Percentiles rank a stretch among this genome's conserved stretches.
phyloP scores from a whole-genome alignment of 2,888 invertebrate genomes.

The Selenia dentaria region DNA sequence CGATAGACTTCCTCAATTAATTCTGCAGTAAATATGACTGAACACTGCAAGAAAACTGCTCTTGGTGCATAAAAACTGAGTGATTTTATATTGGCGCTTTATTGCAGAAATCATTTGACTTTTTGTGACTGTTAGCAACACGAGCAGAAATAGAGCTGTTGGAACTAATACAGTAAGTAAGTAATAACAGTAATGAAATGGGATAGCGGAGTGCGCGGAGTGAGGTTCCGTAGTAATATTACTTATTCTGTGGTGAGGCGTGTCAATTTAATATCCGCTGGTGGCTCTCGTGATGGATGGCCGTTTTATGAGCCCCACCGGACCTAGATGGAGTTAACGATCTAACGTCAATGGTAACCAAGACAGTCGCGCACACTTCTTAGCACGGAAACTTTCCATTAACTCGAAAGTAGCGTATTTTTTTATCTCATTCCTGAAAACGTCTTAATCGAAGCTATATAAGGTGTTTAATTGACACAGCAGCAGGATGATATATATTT shows the following conservation, averaged over 20 bases:
- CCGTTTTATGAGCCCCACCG: constrained; percentile 65
- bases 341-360: constrained; percentile 45
- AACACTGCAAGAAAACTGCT: constrained; percentile 25
- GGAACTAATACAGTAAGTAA: constrained; percentile 46
- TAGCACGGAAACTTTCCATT: constrained; percentile 22
- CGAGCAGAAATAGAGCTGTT: constrained; percentile 35
- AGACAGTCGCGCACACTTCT: constrained; percentile 42
- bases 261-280: constrained; percentile 80
- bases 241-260: too few relatives aligned
- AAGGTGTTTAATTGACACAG: constrained; percentile 37
- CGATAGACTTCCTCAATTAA: constrained; percentile 46
- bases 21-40: constrained; percentile 27
- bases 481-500: constrained; percentile 34
- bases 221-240: too few relatives aligned
- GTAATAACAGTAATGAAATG: constrained; percentile 59
- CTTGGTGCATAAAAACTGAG: constrained; percentile 17
- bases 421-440: constrained; percentile 12
- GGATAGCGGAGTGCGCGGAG: constrained; percentile 59
- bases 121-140: constrained; percentile 32
- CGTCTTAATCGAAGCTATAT: constrained; percentile 22
- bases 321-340: constrained; percentile 49
- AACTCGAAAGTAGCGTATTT: constrained; percentile 23
- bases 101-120: constrained; percentile 26
- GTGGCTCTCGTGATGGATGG: constrained; percentile 68
- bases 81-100: constrained; percentile 26